A percentile compares a stretch with the other conserved stretches of the same genome.
phyloP scores from a whole-genome alignment of 2,888 invertebrate species.

The Biston betularia region DNA sequence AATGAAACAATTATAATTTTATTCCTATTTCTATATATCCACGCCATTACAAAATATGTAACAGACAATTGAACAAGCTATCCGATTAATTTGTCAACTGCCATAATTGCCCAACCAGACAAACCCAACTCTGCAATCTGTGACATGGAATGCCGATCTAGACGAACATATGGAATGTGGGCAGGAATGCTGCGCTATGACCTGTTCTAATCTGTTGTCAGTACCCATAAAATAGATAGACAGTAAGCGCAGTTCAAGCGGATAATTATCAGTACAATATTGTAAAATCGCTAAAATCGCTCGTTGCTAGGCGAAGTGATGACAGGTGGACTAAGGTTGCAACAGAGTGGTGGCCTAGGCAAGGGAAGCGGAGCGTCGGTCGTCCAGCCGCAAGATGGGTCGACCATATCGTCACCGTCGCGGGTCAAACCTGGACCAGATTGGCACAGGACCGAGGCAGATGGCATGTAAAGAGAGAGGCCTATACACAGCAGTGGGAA shows the following conservation, averaged over 20 bases:
- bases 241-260: background rate
- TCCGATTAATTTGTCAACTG: slow-evolving; percentile 60
- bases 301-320: too few relatives aligned
- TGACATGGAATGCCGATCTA: slow-evolving; percentile 54
- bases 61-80: slow-evolving; percentile 43
- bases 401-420: too few relatives aligned
- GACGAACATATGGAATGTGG: slow-evolving; percentile 37
- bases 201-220: slow-evolving; percentile 12
- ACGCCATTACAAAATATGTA: slow-evolving; percentile 36
- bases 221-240: background rate
- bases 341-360: too few relatives aligned
- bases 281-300: too few relatives aligned
- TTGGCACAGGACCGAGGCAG: too few relatives aligned
- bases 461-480: too few relatives aligned
- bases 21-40: background rate
- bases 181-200: slow-evolving; percentile 27
- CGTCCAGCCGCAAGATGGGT: too few relatives aligned
- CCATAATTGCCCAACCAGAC: slow-evolving; percentile 49
- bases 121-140: slow-evolving; percentile 49
- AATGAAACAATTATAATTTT: slow-evolving; percentile 12
- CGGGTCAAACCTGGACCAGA: too few relatives aligned
- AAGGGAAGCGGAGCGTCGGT: too few relatives aligned
- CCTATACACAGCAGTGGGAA: too few relatives aligned
- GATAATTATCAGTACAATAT: background rate
- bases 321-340: too few relatives aligned